Evolutionary conservation across 1,140 invertebrate species (phyloP).

Genomic region (Coenobita brevimanus): DNA sequence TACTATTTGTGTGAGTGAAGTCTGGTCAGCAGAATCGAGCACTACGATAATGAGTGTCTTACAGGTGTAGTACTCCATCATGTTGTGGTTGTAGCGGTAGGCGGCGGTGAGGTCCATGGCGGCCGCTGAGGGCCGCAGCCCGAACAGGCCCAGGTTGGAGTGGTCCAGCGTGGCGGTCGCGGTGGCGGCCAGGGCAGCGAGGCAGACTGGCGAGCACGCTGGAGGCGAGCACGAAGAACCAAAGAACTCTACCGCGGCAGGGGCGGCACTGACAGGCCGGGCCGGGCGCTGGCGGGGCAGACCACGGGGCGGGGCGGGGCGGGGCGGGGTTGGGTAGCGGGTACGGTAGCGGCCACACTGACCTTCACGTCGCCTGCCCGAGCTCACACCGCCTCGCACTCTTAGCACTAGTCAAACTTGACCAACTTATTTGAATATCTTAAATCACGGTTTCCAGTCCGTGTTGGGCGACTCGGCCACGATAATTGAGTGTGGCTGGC

Average conservation of each 20-base stretch:
- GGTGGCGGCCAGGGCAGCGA: background rate
- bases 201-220: slow-evolving; percentile 24
- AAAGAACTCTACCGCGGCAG: too few species aligned
- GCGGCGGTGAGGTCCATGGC: slow-evolving; percentile 92
- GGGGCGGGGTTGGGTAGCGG: slow-evolving; percentile 7
- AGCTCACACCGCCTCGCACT: slow-evolving; percentile 30
- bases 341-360: slow-evolving; percentile 25
- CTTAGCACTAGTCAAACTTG: slow-evolving; percentile 69
- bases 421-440: slow-evolving; percentile 69
- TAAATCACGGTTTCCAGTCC: slow-evolving; percentile 67
- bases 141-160: slow-evolving; percentile 60
- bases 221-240: too few species aligned
- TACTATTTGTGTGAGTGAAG: too few species aligned
- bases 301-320: slow-evolving; percentile 11
- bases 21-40: too few species aligned
- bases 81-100: slow-evolving; percentile 96
- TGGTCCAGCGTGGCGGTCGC: slow-evolving; percentile 62
- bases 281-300: too few species aligned
- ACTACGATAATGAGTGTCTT: too few species aligned
- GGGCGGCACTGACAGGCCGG: too few species aligned
- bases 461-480: slow-evolving; percentile 51
- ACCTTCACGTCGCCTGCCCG: slow-evolving; percentile 21
- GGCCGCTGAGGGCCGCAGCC: slow-evolving; percentile 54
- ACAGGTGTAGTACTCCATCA: slow-evolving; percentile 99
- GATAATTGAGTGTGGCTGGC: slow-evolving; percentile 67